Percentiles rank a stretch among this genome's conserved stretches.
Evolutionary conservation across 2,888 invertebrate species (phyloP).

Genomic region (Atrina japonica): DNA sequence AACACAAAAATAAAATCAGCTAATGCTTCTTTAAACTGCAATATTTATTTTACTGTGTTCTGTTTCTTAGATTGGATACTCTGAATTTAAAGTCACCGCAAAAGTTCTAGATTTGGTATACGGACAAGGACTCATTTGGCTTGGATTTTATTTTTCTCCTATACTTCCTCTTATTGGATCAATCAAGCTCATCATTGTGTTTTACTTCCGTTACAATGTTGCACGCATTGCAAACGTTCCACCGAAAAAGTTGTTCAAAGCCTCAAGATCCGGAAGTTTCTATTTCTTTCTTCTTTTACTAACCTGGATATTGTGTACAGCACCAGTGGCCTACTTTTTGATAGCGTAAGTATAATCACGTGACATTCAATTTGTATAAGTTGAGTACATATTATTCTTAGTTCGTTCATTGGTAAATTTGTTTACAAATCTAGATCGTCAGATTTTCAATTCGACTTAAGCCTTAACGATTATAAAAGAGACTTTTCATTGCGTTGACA

Average conservation of each 20-base stretch:
- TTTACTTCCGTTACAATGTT: conserved; percentile 67
- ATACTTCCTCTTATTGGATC: conserved; percentile 62
- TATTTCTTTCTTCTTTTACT: conserved; percentile 66
- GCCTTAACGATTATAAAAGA: no score
- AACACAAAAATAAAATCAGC: no score
- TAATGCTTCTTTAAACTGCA: no score
- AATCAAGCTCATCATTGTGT: conserved; percentile 65
- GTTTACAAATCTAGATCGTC: neutral
- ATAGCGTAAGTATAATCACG: conserved; percentile 69
- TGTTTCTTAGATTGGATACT: conserved; percentile 57
- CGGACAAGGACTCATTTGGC: conserved; percentile 71
- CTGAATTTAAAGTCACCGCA: conserved; percentile 63
- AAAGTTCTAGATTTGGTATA: conserved; percentile 70
- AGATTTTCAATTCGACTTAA: no score
- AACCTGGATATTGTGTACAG: conserved; percentile 64
- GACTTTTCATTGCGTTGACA: no score
- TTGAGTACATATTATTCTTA: neutral
- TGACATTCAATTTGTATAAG: no score
- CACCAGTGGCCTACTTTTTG: conserved; percentile 67
- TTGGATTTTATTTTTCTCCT: conserved; percentile 73
- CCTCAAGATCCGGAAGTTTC: conserved; percentile 70
- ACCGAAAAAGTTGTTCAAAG: conserved; percentile 68
- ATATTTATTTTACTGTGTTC: no score
- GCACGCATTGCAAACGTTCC: conserved; percentile 64
- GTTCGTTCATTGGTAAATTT: neutral